Percentiles rank a stretch among this genome's conserved stretches.
Evolutionary conservation across 2,797 vertebrate species (phyloP).

Genomic region (Dendrocincla fuliginosa): DNA sequence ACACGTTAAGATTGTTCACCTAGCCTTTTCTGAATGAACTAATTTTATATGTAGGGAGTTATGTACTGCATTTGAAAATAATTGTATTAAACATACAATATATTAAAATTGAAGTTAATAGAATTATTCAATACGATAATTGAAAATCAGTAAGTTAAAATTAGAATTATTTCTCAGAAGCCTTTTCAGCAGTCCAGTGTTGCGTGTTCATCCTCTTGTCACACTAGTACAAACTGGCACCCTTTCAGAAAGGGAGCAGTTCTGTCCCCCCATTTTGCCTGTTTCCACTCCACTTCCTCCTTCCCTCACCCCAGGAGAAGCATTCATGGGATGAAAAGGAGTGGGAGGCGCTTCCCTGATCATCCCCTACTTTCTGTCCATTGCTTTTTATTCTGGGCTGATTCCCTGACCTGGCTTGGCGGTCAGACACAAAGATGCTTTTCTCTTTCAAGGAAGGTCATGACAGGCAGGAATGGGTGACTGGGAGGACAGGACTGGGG

Average conservation of each 20-base stretch:
- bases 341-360: neutral
- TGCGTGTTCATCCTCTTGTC: neutral
- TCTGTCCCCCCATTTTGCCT: neutral
- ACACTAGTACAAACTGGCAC: neutral
- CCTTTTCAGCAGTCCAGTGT: neutral
- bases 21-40: neutral
- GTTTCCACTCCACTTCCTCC: neutral
- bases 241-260: neutral
- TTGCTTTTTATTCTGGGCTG: neutral
- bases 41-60: neutral
- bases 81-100: neutral
- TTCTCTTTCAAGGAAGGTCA: constrained; percentile 7
- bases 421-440: neutral
- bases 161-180: neutral
- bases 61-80: neutral
- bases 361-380: neutral
- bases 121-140: neutral
- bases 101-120: neutral
- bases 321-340: neutral
- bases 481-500: neutral
- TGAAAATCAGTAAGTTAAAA: neutral
- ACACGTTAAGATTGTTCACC: neutral
- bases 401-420: neutral
- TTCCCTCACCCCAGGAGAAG: neutral
- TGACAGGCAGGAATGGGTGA: neutral